Percentiles rank a stretch among this genome's conserved stretches.
Conservation (phyloP, 2,113 vertebrate species). For the Rissa tridactyla region DNA sequence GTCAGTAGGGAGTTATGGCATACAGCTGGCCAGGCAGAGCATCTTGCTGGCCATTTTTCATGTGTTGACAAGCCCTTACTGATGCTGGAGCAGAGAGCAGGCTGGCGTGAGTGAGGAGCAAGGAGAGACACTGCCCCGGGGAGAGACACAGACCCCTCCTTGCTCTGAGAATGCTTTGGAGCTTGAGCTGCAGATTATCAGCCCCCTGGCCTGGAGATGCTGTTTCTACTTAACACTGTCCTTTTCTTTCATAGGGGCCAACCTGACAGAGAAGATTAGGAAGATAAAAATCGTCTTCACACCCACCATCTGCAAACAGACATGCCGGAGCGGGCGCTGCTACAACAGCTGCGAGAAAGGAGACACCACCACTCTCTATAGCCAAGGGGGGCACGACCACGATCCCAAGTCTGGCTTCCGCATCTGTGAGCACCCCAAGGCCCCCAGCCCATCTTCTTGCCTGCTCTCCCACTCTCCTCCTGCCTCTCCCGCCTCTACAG, state of each 20-base stretch:
- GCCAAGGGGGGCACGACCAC: constrained; percentile 74
- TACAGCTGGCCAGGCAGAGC: neutral
- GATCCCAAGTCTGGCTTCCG: constrained; percentile 87
- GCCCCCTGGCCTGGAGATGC: neutral
- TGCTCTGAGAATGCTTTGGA: neutral
- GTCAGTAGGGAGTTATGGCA: neutral
- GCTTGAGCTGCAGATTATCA: neutral
- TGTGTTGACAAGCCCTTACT: neutral
- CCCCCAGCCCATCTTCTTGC: neutral
- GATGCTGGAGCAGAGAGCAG: neutral
- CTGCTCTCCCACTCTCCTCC: neutral
- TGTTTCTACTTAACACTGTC: neutral
- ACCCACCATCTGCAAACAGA: constrained; percentile 93
- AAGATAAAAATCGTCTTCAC: constrained; percentile 94
- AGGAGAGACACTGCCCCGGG: neutral
- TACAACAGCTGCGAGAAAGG: constrained; percentile 90
- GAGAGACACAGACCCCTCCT: neutral
- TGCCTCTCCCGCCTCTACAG: neutral
- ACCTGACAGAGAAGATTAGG: constrained; percentile 81
- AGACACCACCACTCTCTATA: constrained; percentile 91
- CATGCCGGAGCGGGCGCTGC: constrained; percentile 82
- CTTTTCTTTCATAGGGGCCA: constrained; percentile 70
- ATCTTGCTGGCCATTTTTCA: neutral
- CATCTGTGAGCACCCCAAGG: constrained; percentile 84
- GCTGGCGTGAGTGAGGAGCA: neutral